Conservation (phyloP, 2,113 vertebrate species). For the Hiodon tergisus region DNA sequence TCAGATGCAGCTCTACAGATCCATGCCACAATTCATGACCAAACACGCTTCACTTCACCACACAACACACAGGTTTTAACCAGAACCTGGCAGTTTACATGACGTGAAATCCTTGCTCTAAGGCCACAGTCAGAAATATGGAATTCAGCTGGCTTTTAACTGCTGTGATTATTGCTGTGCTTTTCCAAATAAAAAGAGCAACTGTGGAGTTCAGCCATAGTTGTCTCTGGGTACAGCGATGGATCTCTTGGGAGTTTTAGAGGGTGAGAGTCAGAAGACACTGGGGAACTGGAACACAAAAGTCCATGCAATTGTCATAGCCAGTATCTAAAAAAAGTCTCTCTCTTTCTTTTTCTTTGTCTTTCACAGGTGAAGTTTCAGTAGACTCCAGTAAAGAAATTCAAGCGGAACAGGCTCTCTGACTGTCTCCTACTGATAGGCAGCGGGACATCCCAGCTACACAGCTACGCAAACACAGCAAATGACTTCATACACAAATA, state of each 20-base stretch:
- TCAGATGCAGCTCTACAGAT: too few species aligned
- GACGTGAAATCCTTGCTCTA: background rate
- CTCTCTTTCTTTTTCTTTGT: slow-evolving; percentile 29
- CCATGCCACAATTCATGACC: background rate
- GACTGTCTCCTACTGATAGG: slow-evolving; percentile 52
- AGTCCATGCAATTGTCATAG: background rate
- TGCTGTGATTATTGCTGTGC: background rate
- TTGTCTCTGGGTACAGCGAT: background rate
- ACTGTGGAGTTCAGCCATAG: background rate
- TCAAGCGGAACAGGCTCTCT: slow-evolving; percentile 55
- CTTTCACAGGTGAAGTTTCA: slow-evolving; percentile 53
- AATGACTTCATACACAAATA: slow-evolving; percentile 20
- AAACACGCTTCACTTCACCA: background rate
- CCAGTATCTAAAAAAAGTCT: slow-evolving; percentile 17
- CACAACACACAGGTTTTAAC: background rate
- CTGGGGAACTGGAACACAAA: slow-evolving; percentile 3
- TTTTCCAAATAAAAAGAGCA: background rate
- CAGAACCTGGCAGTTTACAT: background rate
- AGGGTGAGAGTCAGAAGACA: slow-evolving; percentile 5
- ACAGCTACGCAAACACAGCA: slow-evolving; percentile 17
- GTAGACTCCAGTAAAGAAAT: slow-evolving; percentile 52
- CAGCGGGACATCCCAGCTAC: slow-evolving; percentile 44
- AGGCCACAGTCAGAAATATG: background rate
- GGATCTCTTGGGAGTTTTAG: slow-evolving; percentile 1
- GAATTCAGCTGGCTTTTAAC: too few species aligned